Percentiles rank a stretch among this genome's conserved stretches.
These are phyloP conservation scores for Bucco capensis DNA, from an alignment of 2,113 vertebrate genomes.

Conservation along the genomic window DNA sequence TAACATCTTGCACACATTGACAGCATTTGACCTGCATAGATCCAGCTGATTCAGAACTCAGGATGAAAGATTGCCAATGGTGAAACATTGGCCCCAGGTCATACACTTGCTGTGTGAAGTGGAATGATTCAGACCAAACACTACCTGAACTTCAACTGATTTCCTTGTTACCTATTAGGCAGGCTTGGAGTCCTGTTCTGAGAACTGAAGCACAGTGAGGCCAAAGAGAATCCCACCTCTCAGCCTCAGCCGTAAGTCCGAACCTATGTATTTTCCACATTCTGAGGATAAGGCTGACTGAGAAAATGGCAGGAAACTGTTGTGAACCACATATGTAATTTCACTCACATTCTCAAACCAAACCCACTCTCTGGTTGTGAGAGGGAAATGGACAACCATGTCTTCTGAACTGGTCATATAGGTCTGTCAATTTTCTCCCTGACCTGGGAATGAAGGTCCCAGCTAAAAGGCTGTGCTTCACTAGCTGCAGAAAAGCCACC, in stretches of 20 bases:
- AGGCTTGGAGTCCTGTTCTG: not conserved
- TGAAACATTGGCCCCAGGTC: not conserved
- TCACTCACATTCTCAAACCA: not conserved
- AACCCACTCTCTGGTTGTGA: not conserved
- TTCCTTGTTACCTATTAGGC: not conserved
- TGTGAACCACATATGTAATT: not conserved
- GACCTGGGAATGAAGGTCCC: not conserved
- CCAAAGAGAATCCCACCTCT: not conserved
- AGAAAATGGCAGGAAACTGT: not conserved
- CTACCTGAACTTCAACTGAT: not conserved
- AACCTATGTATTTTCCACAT: not conserved
- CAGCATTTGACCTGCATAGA: not conserved
- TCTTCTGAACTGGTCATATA: not conserved
- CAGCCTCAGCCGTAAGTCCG: not conserved
- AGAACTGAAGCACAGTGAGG: not conserved
- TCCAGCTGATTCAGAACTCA: not conserved
- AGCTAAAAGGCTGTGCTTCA: fast-evolving
- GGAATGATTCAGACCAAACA: not conserved
- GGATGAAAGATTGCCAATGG: not conserved
- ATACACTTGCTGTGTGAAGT: not conserved
- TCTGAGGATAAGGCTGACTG: not conserved
- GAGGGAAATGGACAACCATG: not conserved
- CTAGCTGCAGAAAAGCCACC: not conserved
- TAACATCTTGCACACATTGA: not conserved
- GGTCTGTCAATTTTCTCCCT: not conserved